phyloP scores from a whole-genome alignment of 2,797 vertebrate species.

The Carduelis carduelis region DNA sequence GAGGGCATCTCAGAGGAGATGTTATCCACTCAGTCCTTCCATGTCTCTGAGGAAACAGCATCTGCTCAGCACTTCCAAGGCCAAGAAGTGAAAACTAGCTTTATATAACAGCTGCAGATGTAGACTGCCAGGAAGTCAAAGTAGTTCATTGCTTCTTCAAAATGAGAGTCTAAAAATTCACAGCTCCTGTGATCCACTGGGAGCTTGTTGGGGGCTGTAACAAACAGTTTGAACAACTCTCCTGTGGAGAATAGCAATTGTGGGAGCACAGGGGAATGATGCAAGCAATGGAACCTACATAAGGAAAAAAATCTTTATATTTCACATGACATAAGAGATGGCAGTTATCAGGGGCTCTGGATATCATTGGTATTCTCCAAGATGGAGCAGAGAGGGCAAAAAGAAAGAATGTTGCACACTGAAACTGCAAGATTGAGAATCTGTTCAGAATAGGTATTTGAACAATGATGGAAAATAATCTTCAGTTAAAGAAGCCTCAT shows the following conservation, averaged over 20 bases:
- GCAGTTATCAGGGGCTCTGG: not conserved
- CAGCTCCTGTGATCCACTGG: not conserved
- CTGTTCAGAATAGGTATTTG: not conserved
- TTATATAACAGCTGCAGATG: not conserved
- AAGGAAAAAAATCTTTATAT: not conserved
- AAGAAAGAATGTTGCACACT: not conserved
- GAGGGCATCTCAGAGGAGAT: slow-evolving; percentile 15
- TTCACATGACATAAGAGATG: not conserved
- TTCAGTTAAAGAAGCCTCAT: not conserved
- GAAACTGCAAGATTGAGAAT: not conserved
- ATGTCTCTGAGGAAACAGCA: slow-evolving; percentile 10
- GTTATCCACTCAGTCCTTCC: slow-evolving; percentile 4
- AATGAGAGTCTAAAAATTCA: not conserved
- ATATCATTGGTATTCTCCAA: not conserved
- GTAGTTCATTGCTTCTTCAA: not conserved
- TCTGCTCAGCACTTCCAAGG: not conserved
- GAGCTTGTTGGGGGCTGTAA: not conserved
- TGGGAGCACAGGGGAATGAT: not conserved
- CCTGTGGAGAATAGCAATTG: not conserved
- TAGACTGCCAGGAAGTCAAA: not conserved
- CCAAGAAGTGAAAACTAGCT: not conserved
- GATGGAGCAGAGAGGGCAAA: not conserved
- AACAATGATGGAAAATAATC: not conserved
- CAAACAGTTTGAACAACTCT: not conserved
- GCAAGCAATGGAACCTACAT: not conserved